phyloP scores from a whole-genome alignment of 2,888 invertebrate species.

The Homarus gammarus region DNA sequence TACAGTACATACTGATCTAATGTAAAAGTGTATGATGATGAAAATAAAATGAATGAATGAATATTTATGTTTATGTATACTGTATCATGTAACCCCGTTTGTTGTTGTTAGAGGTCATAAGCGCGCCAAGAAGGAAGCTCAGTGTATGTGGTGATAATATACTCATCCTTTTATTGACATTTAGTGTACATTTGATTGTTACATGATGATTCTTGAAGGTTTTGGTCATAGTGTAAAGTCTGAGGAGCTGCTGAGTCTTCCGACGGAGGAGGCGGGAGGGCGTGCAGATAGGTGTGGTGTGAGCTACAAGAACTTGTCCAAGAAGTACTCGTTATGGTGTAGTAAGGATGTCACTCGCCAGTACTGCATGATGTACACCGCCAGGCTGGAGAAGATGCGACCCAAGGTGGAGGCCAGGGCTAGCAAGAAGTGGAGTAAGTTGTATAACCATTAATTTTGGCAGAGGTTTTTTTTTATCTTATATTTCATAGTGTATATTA shows the following conservation, averaged over 20 bases:
- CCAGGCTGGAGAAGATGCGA: conserved; percentile 65
- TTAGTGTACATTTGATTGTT: no score
- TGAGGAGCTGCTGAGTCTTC: conserved; percentile 42
- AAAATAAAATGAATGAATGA: no score
- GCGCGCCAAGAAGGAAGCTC: no score
- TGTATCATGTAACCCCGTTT: no score
- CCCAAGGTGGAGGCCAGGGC: conserved; percentile 58
- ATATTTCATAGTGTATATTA: no score
- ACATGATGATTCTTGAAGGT: conserved; percentile 53
- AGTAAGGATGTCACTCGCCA: conserved; percentile 64
- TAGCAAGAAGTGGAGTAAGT: conserved; percentile 55
- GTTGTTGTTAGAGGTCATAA: no score
- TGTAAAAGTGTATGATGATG: no score
- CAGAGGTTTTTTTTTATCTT: not conserved
- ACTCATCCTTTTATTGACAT: no score
- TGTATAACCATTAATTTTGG: not conserved
- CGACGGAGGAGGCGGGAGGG: not conserved
- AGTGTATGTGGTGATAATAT: no score
- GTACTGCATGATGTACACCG: conserved; percentile 67
- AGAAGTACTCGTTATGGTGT: conserved; percentile 60
- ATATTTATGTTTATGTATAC: no score
- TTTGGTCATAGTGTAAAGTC: not conserved
- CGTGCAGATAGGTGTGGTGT: conserved; percentile 33
- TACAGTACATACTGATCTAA: no score
- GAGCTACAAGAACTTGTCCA: conserved; percentile 53